Evolutionary conservation across 2,113 vertebrate genomes (phyloP), one percentile per base, ranked within the genome.

Genomic region (Syrmaticus mikado): DNA sequence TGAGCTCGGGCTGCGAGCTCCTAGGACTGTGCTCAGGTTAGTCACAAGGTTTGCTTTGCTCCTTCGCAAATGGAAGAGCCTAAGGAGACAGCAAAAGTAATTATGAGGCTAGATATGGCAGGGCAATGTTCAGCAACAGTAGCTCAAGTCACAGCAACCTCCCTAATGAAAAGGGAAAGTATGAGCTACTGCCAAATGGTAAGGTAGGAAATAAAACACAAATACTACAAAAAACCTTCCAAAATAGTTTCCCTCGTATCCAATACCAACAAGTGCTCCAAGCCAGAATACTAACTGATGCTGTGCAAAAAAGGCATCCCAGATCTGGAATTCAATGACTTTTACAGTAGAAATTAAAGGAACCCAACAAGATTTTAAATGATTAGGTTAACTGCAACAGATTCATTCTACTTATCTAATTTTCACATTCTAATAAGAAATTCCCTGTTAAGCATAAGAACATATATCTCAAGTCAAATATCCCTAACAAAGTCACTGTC

Each of bases 301-400:
- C 67, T 64, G 53, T 22, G 85, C 68, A 78, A 77, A 94, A 94
- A 94, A 85, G 87, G 85, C 85, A 91, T 77, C 58, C 61, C 40
- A 46, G 73, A 91, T 90, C 93, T 90, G 81, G 87, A 78, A 91
- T 93, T 91, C 94, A 74, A 58, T 76, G 90, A 90, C 91, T 89
- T 94, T 94, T 89, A 82, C 76, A 62, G 72, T 24, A 94, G 79
- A 90, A 91, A 58, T 70, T 88, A 75, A 85, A 88, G 79, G 36
- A 87, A 77, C 66, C 68, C 24, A 40, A 90, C 72, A 91, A 78
- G 43, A 78, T n/a, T 91, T 79, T 58, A 68, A 53, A 83, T 40
- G 0, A 94, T 91, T 72, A 86, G n/a, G 66, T 93, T 90, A 96
- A 94, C 80, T 76, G 48, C 68, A 93, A 62, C 36, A 53, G 12